A percentile compares a stretch with the other conserved stretches of the same genome.
phyloP scores from a whole-genome alignment of 2,888 invertebrate genomes.

The Drosophila eohydei region DNA sequence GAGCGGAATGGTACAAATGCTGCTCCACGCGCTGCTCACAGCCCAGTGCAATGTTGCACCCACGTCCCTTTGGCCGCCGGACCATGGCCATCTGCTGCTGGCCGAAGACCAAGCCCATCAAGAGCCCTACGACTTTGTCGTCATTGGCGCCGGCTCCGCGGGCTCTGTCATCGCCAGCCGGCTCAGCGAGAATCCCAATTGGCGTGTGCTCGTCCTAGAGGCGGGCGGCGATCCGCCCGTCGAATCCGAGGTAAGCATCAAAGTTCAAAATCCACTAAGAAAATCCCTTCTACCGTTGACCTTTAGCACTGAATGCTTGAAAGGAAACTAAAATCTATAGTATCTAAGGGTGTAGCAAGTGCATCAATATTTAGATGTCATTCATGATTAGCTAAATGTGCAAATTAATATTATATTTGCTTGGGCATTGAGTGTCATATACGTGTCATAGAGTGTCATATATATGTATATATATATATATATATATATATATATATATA shows the following conservation, averaged over 20 bases:
- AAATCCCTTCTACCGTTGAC: too few relatives aligned
- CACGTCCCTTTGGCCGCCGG: constrained; percentile 86
- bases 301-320: too few relatives aligned
- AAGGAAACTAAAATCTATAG: not conserved
- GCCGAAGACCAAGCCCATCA: constrained; percentile 31
- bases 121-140: constrained; percentile 84
- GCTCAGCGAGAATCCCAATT: constrained; percentile 84
- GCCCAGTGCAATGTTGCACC: constrained; percentile 87
- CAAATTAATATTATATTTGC: not conserved
- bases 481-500: not conserved
- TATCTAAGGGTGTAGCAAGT: not conserved
- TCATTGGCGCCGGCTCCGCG: constrained; percentile 86
- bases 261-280: not conserved
- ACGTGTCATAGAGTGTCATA: too few relatives aligned
- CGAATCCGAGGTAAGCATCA: constrained; percentile 80
- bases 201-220: constrained; percentile 85
- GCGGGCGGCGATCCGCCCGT: constrained; percentile 86
- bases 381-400: not conserved
- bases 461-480: not conserved
- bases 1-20: constrained; percentile 86
- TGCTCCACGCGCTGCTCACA: constrained; percentile 87
- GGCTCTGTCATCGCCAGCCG: constrained; percentile 86
- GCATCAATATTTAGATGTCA: not conserved
- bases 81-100: constrained; percentile 77
- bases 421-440: not conserved